These are phyloP conservation scores for Hemistola chrysoprasaria DNA, from an alignment of 2,888 invertebrate genomes.

Conservation along the genomic window DNA sequence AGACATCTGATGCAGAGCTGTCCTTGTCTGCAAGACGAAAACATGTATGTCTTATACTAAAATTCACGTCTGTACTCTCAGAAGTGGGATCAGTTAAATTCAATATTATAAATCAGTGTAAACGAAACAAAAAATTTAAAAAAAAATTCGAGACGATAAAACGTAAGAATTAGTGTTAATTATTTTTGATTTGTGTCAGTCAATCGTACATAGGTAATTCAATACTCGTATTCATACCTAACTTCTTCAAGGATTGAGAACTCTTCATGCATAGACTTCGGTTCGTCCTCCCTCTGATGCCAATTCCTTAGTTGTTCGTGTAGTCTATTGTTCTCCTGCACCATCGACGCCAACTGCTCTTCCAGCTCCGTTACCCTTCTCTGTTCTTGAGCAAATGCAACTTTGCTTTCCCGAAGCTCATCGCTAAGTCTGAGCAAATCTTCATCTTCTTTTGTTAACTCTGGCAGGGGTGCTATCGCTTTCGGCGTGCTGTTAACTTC, in stretches of 20 bases:
- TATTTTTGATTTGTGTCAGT: too few species aligned
- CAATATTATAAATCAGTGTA: too few species aligned
- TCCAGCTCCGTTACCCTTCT: conserved; percentile 88
- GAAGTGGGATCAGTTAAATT: too few species aligned
- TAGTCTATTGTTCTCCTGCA: conserved; percentile 86
- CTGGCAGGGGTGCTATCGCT: conserved; percentile 63
- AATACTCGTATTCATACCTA: conserved; percentile 77
- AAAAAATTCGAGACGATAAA: too few species aligned
- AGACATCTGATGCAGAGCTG: conserved; percentile 91
- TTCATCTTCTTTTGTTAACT: conserved; percentile 77
- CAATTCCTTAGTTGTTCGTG: conserved; percentile 86
- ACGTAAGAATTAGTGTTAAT: too few species aligned
- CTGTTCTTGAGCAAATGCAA: conserved; percentile 86
- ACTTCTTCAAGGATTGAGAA: conserved; percentile 93
- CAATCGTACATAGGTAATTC: too few species aligned
- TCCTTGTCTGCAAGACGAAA: conserved; percentile 84
- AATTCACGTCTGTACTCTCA: too few species aligned
- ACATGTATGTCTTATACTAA: too few species aligned
- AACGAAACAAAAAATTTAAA: too few species aligned
- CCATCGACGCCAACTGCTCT: conserved; percentile 87
- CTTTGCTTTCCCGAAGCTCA: conserved; percentile 87
- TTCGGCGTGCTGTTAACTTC: conserved; percentile 64
- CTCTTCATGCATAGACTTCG: conserved; percentile 92
- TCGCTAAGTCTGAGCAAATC: conserved; percentile 83
- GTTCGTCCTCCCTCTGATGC: conserved; percentile 86